Evolutionary conservation across 2,113 vertebrate genomes (phyloP).

Genomic region (Eonycteris spelaea): DNA sequence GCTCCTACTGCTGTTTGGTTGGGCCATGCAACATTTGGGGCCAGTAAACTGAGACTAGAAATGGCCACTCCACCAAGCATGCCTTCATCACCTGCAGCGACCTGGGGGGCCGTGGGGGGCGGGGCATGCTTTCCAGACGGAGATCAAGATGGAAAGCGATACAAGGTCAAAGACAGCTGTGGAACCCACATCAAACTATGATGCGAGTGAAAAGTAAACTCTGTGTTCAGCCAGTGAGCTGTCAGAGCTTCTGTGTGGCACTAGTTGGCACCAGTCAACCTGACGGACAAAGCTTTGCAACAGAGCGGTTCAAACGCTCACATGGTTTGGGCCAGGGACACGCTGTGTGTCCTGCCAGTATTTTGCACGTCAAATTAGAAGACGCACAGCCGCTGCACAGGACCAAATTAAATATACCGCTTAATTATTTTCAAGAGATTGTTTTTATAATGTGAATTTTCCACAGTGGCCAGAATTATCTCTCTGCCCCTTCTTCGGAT

Average conservation of each 20-base stretch:
- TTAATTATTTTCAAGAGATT: neutral
- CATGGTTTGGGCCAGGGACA: neutral
- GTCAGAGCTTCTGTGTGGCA: neutral
- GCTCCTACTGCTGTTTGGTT: neutral
- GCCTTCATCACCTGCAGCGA: fast-evolving
- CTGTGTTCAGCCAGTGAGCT: neutral
- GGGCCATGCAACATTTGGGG: neutral
- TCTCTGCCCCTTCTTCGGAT: neutral
- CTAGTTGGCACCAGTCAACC: neutral
- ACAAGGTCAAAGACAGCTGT: neutral
- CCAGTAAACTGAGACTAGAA: neutral
- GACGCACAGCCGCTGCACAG: neutral
- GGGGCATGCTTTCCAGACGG: neutral
- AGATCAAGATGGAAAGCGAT: neutral
- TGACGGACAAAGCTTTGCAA: too few species aligned
- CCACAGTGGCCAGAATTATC: neutral
- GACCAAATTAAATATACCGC: neutral
- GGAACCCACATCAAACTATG: too few species aligned
- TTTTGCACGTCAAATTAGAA: neutral
- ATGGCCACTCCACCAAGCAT: fast-evolving
- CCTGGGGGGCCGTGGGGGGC: too few species aligned
- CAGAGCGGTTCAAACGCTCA: neutral
- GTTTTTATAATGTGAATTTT: neutral
- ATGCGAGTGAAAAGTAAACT: neutral
- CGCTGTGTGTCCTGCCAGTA: neutral